Evolutionary conservation across 2,888 invertebrate species (phyloP).

Genomic region (Sphaerophoria rueppellii): DNA sequence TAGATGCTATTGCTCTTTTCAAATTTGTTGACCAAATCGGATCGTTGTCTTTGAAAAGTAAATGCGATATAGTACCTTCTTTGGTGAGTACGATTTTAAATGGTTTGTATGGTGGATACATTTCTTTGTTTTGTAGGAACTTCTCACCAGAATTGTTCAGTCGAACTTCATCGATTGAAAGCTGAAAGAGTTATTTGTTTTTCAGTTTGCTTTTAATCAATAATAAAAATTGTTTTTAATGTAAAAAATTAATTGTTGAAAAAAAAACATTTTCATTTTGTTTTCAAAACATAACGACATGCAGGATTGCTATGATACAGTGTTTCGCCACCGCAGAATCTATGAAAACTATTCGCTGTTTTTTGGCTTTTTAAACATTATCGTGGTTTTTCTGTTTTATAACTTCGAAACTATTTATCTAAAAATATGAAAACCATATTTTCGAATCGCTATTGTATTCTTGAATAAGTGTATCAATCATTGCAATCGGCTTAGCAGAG

Average conservation of each 20-base stretch:
- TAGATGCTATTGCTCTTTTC: slow-evolving; percentile 86
- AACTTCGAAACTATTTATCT: too few relatives aligned
- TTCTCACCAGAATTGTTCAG: slow-evolving; percentile 82
- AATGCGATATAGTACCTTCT: slow-evolving; percentile 80
- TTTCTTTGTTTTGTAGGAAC: slow-evolving; percentile 81
- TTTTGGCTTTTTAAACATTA: too few relatives aligned
- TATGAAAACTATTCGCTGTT: too few relatives aligned
- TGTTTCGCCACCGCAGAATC: too few relatives aligned
- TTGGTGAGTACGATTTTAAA: slow-evolving; percentile 80
- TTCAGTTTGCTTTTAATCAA: slow-evolving; percentile 14
- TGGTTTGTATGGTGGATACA: slow-evolving; percentile 82
- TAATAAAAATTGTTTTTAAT: slow-evolving; percentile 34
- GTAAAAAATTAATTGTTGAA: background rate
- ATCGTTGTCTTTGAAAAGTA: slow-evolving; percentile 82
- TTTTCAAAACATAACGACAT: too few relatives aligned
- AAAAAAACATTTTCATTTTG: too few relatives aligned
- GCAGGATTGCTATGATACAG: too few relatives aligned
- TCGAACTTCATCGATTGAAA: slow-evolving; percentile 81
- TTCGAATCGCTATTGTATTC: too few relatives aligned
- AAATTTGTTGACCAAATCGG: slow-evolving; percentile 87
- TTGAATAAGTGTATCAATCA: too few relatives aligned
- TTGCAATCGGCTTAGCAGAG: too few relatives aligned
- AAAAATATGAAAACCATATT: too few relatives aligned
- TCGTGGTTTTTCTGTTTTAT: too few relatives aligned
- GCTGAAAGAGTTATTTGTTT: slow-evolving; percentile 74